Conservation (phyloP, 1,140 invertebrate species). For the Elymnias hypermnestra region DNA sequence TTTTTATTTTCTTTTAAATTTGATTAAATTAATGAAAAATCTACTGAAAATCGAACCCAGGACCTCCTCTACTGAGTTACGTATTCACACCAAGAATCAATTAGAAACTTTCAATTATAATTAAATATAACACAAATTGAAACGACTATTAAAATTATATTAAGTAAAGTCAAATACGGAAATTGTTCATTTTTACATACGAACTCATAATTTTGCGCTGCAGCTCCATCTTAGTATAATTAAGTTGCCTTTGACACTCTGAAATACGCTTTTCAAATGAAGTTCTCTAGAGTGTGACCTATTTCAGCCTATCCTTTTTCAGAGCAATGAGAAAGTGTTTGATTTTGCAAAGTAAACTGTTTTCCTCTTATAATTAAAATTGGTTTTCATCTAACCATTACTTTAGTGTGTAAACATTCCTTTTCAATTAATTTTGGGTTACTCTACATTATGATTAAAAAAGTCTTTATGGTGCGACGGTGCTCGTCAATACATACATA, state of each 20-base stretch:
- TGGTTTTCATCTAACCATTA: constrained; percentile 4
- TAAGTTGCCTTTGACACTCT: constrained; percentile 21
- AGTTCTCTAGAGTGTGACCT: constrained; percentile 18
- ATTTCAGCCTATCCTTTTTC: constrained; percentile 20
- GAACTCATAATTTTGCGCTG: not conserved
- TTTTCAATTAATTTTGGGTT: constrained; percentile 2
- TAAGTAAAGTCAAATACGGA: too few relatives aligned
- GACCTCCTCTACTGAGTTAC: too few relatives aligned
- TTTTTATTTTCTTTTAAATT: too few relatives aligned
- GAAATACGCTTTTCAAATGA: constrained; percentile 18
- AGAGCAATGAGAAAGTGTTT: not conserved
- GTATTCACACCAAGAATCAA: too few relatives aligned
- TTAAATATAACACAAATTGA: too few relatives aligned
- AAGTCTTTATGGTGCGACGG: not conserved
- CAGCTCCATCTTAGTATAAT: constrained; percentile 17
- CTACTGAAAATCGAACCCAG: too few relatives aligned
- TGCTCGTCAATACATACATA: not conserved
- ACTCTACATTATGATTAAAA: not conserved
- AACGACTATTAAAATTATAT: too few relatives aligned
- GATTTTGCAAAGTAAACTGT: constrained; percentile 6
- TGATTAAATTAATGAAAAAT: too few relatives aligned
- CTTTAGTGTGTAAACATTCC: not conserved
- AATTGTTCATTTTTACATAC: too few relatives aligned
- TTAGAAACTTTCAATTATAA: too few relatives aligned
- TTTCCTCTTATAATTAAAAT: constrained; percentile 4